These are phyloP conservation scores for Heliconius hortense DNA, from an alignment of 2,888 invertebrate genomes.

Conservation along the genomic window DNA sequence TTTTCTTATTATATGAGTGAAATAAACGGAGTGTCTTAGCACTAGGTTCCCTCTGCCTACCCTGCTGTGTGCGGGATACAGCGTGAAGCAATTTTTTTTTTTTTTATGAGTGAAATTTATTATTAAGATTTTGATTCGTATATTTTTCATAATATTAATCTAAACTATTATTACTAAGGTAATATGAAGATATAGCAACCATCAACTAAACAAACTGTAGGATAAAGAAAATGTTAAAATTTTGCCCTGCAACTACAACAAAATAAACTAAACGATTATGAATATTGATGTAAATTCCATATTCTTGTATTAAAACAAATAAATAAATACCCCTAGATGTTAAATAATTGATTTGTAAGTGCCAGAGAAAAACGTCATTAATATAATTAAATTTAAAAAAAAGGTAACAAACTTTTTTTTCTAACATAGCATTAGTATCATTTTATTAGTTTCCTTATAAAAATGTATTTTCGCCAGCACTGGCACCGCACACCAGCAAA, in stretches of 20 bases:
- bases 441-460: background rate
- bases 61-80: no score
- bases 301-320: background rate
- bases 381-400: background rate
- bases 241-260: background rate
- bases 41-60: no score
- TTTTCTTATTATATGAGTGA: background rate
- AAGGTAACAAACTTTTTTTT: background rate
- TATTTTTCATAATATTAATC: background rate
- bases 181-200: background rate
- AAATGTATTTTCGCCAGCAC: slow-evolving; percentile 47
- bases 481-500: slow-evolving; percentile 46
- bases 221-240: background rate
- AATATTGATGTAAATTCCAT: background rate
- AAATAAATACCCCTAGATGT: background rate
- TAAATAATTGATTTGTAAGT: background rate
- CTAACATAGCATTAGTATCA: background rate
- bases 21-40: no score
- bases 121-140: background rate
- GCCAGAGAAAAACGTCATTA: background rate
- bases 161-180: background rate
- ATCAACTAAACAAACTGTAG: background rate
- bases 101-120: background rate
- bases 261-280: no score
- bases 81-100: no score